Evolutionary conservation across 1,140 invertebrate genomes (phyloP).

Genomic region (Ips typographus): DNA sequence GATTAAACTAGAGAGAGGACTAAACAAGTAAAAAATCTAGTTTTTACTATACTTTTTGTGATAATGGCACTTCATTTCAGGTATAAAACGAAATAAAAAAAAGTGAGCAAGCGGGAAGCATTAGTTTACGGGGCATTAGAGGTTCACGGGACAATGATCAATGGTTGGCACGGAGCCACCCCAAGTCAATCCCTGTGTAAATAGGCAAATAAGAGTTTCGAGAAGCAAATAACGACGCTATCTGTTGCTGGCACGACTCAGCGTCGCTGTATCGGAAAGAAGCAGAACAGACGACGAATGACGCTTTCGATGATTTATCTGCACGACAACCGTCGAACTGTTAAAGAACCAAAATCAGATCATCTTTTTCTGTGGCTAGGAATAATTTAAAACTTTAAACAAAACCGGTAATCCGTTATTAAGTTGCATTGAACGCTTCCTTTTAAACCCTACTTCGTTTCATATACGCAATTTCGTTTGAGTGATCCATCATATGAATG

Average conservation of each 20-base stretch:
- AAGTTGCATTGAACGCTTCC: not conserved
- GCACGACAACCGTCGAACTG: not conserved
- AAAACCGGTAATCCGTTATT: not conserved
- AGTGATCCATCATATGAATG: constrained; percentile 29
- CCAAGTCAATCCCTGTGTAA: constrained; percentile 17
- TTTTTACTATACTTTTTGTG: no score
- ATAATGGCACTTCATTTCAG: no score
- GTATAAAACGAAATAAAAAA: no score
- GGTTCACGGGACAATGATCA: constrained; percentile 5
- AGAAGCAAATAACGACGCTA: constrained; percentile 20
- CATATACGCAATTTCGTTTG: not conserved
- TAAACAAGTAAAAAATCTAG: no score
- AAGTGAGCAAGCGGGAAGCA: no score
- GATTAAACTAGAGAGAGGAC: no score
- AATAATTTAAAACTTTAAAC: not conserved
- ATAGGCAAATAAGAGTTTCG: constrained; percentile 22
- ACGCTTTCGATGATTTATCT: constrained; percentile 20
- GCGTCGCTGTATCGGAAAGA: constrained; percentile 23
- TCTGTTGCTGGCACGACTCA: constrained; percentile 31
- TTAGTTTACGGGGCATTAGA: no score
- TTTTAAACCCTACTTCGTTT: not conserved
- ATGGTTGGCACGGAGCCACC: constrained; percentile 20
- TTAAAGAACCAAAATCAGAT: not conserved
- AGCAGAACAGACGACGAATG: not conserved
- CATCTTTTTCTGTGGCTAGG: not conserved